These are phyloP conservation scores for Brachionus paranguensis DNA, from an alignment of 1,140 invertebrate genomes.

Conservation along the genomic window DNA sequence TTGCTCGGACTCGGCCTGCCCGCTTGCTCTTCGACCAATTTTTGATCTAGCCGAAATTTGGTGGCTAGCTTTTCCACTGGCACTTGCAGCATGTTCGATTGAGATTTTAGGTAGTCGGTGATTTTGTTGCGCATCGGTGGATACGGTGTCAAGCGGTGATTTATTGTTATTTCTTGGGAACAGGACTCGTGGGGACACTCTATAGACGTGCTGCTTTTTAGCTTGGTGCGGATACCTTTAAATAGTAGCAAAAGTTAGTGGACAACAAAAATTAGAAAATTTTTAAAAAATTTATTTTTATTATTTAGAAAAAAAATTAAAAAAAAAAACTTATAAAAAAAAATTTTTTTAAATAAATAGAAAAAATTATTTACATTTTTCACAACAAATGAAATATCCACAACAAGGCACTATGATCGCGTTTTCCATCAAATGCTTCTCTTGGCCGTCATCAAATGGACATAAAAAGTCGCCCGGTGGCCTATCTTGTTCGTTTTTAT, in stretches of 20 bases:
- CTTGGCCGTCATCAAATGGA: slow-evolving; percentile 19
- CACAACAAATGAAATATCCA: slow-evolving; percentile 39
- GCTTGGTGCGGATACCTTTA: background rate
- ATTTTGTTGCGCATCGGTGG: slow-evolving; percentile 15
- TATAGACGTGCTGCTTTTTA: background rate
- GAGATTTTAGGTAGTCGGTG: background rate
- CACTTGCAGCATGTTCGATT: background rate
- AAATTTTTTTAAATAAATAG: background rate
- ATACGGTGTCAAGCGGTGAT: slow-evolving; percentile 27
- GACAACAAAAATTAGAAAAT: background rate
- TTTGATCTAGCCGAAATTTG: background rate
- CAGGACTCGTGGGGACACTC: slow-evolving; percentile 23
- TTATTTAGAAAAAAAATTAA: too few species aligned
- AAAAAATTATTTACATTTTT: slow-evolving; percentile 35
- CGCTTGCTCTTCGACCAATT: background rate
- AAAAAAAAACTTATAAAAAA: too few species aligned
- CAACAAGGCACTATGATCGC: slow-evolving; percentile 39
- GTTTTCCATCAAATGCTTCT: slow-evolving; percentile 19
- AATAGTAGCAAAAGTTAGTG: background rate
- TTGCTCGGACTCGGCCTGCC: background rate
- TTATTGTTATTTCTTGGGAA: slow-evolving; percentile 18
- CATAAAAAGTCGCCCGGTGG: slow-evolving; percentile 16
- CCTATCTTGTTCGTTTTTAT: background rate
- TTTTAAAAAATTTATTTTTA: too few species aligned
- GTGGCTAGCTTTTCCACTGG: background rate